Evolutionary conservation across 2,113 vertebrate species (phyloP).

Genomic region (Camelus dromedarius): DNA sequence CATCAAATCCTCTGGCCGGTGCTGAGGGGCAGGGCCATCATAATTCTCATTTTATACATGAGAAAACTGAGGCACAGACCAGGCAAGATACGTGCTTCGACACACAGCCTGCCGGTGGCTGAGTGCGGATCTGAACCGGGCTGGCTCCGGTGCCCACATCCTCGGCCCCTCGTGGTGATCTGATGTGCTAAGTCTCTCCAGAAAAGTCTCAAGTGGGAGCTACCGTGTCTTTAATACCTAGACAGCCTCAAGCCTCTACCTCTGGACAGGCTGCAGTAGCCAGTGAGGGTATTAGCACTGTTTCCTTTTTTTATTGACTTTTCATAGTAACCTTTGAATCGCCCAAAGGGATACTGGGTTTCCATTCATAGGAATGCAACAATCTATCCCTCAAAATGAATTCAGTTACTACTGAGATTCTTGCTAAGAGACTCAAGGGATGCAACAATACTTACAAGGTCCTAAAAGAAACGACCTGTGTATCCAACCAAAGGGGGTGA

Average conservation of each 20-base stretch:
- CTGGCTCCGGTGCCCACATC: too few relatives aligned
- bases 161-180: neutral
- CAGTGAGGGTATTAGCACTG: too few relatives aligned
- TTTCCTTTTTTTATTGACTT: neutral
- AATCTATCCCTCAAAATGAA: neutral
- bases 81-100: too few relatives aligned
- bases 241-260: neutral
- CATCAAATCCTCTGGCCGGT: accelerated
- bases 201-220: neutral
- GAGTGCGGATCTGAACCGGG: accelerated
- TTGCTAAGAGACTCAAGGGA: neutral
- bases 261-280: accelerated
- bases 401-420: neutral
- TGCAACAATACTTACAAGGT: neutral
- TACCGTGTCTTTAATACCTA: neutral
- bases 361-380: neutral
- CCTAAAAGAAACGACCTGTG: accelerated
- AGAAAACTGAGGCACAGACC: neutral
- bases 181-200: neutral
- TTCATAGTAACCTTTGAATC: neutral
- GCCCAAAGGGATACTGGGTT: neutral
- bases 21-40: neutral
- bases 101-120: accelerated
- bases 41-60: accelerated
- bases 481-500: neutral